Evolutionary conservation across 2,888 invertebrate genomes (phyloP).

Genomic region (Elegia similella): DNA sequence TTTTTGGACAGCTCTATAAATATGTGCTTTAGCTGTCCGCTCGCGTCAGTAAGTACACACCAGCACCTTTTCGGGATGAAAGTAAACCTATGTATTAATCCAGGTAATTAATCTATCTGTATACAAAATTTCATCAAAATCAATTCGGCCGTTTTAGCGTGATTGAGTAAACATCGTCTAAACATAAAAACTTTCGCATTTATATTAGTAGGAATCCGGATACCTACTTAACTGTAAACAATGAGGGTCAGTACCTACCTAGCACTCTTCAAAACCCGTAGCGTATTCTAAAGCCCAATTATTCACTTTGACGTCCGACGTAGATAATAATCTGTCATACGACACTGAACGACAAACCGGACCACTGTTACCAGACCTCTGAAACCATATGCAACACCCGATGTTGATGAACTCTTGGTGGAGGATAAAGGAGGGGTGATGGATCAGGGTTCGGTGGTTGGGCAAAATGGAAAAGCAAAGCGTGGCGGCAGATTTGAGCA

Average conservation of each 20-base stretch:
- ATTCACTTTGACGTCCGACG: conserved; percentile 77
- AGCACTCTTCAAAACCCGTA: conserved; percentile 43
- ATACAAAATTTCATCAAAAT: too few relatives aligned
- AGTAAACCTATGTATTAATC: too few relatives aligned
- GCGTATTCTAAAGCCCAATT: conserved; percentile 72
- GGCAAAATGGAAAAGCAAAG: conserved; percentile 59
- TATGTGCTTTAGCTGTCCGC: too few relatives aligned
- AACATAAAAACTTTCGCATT: too few relatives aligned
- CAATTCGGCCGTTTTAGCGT: too few relatives aligned
- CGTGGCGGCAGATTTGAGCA: conserved; percentile 58
- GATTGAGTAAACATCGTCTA: too few relatives aligned
- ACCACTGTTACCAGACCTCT: conserved; percentile 51
- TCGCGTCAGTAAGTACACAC: too few relatives aligned
- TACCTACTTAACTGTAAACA: not conserved
- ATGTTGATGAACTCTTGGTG: conserved; percentile 28
- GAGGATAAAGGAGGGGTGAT: conserved; percentile 26
- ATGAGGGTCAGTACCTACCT: conserved; percentile 33
- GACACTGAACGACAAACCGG: conserved; percentile 55
- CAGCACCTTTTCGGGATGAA: too few relatives aligned
- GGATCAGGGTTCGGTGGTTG: conserved; percentile 38
- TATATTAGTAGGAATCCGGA: not conserved
- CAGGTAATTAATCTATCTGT: too few relatives aligned
- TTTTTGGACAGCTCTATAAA: too few relatives aligned
- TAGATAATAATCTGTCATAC: conserved; percentile 81
- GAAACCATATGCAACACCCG: conserved; percentile 34